Conservation (phyloP, 2,888 invertebrate species). For the Polydrusus cervinus region DNA sequence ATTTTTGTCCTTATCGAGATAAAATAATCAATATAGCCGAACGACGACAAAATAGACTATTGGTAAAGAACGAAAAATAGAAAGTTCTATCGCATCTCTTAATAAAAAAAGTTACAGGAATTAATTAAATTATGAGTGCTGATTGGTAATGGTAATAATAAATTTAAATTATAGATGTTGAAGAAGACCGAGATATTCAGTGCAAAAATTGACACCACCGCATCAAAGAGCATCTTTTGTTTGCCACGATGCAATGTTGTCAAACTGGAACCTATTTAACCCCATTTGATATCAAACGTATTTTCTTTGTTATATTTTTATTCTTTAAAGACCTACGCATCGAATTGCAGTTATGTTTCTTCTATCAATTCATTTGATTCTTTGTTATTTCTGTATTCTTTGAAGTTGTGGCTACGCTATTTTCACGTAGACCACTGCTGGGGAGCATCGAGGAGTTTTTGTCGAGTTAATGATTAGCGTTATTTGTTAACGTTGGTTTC, state of each 20-base stretch:
- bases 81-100: too few species aligned
- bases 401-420: not conserved
- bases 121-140: too few species aligned
- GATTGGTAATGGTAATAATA: too few species aligned
- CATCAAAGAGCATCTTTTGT: constrained; percentile 15
- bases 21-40: not conserved
- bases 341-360: not conserved
- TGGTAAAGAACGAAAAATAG: too few species aligned
- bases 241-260: constrained; percentile 11
- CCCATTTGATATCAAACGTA: constrained; percentile 12
- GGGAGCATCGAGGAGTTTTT: not conserved
- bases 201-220: constrained; percentile 12
- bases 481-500: not conserved
- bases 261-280: constrained; percentile 26
- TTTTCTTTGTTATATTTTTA: constrained; percentile 25
- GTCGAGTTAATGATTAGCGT: not conserved
- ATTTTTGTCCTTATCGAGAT: not conserved
- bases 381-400: not conserved
- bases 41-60: too few species aligned
- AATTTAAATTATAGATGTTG: too few species aligned
- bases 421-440: constrained; percentile 24
- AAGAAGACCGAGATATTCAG: not conserved
- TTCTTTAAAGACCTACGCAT: constrained; percentile 17
- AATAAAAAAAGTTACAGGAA: too few species aligned
- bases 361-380: constrained; percentile 4